Conservation (phyloP, 2,797 vertebrate genomes). For the Pseudochirops corinnae region DNA sequence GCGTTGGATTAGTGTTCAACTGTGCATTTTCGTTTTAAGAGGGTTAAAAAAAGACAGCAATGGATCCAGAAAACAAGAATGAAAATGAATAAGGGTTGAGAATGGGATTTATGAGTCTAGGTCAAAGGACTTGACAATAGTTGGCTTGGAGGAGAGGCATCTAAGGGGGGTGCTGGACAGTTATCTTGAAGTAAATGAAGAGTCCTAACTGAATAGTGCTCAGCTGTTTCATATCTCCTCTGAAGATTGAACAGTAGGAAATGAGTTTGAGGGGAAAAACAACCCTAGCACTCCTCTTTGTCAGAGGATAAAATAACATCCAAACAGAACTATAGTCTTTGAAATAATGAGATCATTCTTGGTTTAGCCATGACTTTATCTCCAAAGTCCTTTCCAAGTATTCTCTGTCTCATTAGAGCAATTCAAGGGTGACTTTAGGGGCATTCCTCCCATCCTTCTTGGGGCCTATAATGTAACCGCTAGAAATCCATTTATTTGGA, state of each 20-base stretch:
- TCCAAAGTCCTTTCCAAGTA: constrained; percentile 6
- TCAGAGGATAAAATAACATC: constrained; percentile 12
- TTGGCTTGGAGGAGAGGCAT: not conserved
- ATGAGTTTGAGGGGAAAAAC: constrained; percentile 18
- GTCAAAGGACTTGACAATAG: not conserved
- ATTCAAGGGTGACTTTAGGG: not conserved
- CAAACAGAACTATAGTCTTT: constrained; percentile 40
- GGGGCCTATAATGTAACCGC: not conserved
- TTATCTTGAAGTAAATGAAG: not conserved
- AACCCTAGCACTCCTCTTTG: not conserved
- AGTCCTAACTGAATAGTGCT: not conserved
- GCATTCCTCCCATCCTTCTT: not conserved
- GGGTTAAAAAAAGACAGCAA: constrained; percentile 17
- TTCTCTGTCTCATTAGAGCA: not conserved
- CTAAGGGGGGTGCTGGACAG: not conserved
- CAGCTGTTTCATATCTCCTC: not conserved
- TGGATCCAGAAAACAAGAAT: constrained; percentile 14
- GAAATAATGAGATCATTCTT: constrained; percentile 20
- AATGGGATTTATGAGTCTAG: constrained; percentile 9
- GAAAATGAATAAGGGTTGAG: constrained; percentile 17
- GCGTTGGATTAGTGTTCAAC: not conserved
- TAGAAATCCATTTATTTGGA: not conserved
- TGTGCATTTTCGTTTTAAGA: constrained; percentile 43
- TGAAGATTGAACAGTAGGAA: constrained; percentile 25
- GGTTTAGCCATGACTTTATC: not conserved